phyloP scores from a whole-genome alignment of 2,113 vertebrate genomes.

The Lynx canadensis region DNA sequence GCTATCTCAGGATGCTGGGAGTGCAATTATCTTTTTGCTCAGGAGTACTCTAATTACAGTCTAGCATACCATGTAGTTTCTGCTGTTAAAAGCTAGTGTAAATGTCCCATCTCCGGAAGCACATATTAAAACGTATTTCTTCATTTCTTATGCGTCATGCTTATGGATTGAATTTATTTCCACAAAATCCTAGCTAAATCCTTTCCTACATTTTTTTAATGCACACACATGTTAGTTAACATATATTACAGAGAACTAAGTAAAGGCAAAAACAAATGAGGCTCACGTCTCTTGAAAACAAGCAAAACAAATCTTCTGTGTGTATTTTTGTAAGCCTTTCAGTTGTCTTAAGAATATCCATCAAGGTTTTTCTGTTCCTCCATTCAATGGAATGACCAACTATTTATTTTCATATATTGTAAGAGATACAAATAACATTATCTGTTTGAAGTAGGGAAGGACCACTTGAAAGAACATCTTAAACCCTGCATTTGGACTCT shows the following conservation, averaged over 20 bases:
- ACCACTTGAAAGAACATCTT: not conserved
- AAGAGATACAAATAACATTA: not conserved
- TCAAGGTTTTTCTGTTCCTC: not conserved
- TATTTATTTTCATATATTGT: not conserved
- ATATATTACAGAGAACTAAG: not conserved
- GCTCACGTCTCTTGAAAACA: not conserved
- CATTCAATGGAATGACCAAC: not conserved
- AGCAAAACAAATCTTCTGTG: not conserved
- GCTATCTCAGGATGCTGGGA: not conserved
- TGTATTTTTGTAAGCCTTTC: not conserved
- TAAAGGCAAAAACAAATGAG: not conserved
- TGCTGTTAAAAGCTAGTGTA: constrained; percentile 7
- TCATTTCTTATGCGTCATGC: not conserved
- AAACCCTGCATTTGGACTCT: not conserved
- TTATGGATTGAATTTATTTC: not conserved
- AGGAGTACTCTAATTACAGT: constrained; percentile 44
- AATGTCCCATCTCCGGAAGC: not conserved
- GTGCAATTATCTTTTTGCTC: constrained; percentile 3
- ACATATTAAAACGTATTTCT: constrained; percentile 33
- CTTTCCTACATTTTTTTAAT: not conserved
- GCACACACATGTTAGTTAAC: not conserved
- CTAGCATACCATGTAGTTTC: not conserved
- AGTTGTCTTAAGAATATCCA: not conserved
- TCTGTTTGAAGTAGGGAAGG: not conserved
- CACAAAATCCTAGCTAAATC: constrained; percentile 33